Evolutionary conservation across 2,888 invertebrate genomes (phyloP), one percentile per base, ranked within the genome.

Genomic region (Ochlodes sylvanus): DNA sequence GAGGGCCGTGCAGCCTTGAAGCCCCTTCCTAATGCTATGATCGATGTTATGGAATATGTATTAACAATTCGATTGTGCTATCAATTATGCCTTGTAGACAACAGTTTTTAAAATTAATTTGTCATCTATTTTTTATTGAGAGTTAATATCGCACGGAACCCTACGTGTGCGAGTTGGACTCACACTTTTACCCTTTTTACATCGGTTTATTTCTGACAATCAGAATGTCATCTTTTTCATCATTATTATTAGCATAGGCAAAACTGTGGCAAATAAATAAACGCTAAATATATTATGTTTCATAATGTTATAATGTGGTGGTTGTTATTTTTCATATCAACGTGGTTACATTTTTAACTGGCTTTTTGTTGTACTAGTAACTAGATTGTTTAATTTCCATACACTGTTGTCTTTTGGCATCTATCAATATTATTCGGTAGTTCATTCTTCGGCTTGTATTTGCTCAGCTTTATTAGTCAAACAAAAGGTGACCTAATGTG

Each of bases 1-100:
- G 52, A 14, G 21, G 27, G 52, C 52, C 7, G 17, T 1, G 65
- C 19, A 71, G 66, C 76, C 75, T 76, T 77, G 75, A 63, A 60
- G 68, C 58, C 64, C 73, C 57, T 64, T 56, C 56, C 64, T 63
- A 42, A 55, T 71, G 54, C 66, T 44, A 61, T 21, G 62, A 50
- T 52, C 52, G 14, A 0, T 62, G 64, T 34, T 55, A 63, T 63
- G 56, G 56, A 9, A 44, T 42, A 15, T n/a, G n/a, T n/a, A n/a
- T 41, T 10, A 55, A 42, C 32, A 27, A 19, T 42, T 42, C 14
- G 1, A 42, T 2, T 21, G 19, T 9, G 19, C 3, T 10, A 9
- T 10, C 9, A 10, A n/a, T n/a, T n/a, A n/a, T n/a, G n/a, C n/a
- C n/a, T n/a, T n/a, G n/a, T 27, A 27, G 5, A 27, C 27, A 27